These are phyloP conservation scores for Nineta flava DNA, from an alignment of 2,888 invertebrate species.

Conservation along the genomic window DNA sequence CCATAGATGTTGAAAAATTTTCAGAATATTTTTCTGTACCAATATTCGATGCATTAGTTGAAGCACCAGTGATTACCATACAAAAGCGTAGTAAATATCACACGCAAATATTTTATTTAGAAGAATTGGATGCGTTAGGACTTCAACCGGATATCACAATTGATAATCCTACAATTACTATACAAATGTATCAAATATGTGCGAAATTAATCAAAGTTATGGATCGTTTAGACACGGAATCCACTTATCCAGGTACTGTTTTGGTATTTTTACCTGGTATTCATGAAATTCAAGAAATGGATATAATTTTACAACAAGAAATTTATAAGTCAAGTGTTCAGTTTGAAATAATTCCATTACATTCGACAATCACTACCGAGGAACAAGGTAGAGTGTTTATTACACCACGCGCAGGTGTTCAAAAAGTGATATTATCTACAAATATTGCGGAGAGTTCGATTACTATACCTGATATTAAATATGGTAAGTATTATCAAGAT, in stretches of 20 bases:
- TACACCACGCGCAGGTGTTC: slow-evolving; percentile 39
- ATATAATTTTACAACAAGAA: slow-evolving; percentile 23
- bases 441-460: slow-evolving; percentile 89
- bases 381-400: slow-evolving; percentile 47
- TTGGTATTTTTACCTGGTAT: slow-evolving; percentile 83
- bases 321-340: slow-evolving; percentile 17
- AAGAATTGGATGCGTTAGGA: slow-evolving; percentile 25
- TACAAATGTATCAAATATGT: slow-evolving; percentile 25
- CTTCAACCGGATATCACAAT: slow-evolving; percentile 37
- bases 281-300: slow-evolving; percentile 63
- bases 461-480: slow-evolving; percentile 75
- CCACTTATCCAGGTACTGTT: slow-evolving; percentile 38
- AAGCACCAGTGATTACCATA: slow-evolving; percentile 40
- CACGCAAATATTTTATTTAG: slow-evolving; percentile 47
- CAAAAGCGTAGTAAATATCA: slow-evolving; percentile 34
- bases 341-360: slow-evolving; percentile 31
- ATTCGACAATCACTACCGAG: slow-evolving; percentile 48
- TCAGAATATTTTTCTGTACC: slow-evolving; percentile 43
- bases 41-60: slow-evolving; percentile 19
- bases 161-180: slow-evolving; percentile 36
- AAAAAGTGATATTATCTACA: slow-evolving; percentile 79
- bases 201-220: slow-evolving; percentile 40
- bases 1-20: slow-evolving; percentile 61
- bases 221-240: slow-evolving; percentile 41
- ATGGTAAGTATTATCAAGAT: too few relatives aligned